Conservation (phyloP, 2,797 vertebrate species). For the Lateolabrax maculatus region DNA sequence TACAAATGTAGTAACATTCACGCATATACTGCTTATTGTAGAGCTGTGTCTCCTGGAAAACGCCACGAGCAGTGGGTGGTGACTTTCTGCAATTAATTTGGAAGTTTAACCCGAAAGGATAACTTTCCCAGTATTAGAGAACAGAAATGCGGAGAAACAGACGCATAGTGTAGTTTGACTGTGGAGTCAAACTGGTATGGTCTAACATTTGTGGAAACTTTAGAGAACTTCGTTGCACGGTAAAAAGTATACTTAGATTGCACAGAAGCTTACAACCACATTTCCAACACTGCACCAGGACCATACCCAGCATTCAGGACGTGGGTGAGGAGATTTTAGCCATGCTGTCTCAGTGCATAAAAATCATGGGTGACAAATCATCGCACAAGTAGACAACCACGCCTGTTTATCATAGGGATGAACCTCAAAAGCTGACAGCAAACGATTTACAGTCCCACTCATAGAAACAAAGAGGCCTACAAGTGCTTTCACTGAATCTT, state of each 20-base stretch:
- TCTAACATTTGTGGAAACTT: conserved; percentile 14
- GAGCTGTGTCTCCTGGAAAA: conserved; percentile 63
- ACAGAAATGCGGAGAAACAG: conserved; percentile 43
- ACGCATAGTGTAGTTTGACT: conserved; percentile 25
- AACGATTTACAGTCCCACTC: conserved; percentile 60
- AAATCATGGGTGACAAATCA: conserved; percentile 64
- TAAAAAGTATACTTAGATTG: conserved; percentile 22
- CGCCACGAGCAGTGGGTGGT: conserved; percentile 63
- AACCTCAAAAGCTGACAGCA: conserved; percentile 55
- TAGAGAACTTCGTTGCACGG: conserved; percentile 9
- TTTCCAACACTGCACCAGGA: conserved; percentile 30
- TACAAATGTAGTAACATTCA: conserved; percentile 32
- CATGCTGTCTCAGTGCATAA: conserved; percentile 43
- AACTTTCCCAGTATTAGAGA: conserved; percentile 52
- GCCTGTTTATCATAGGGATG: conserved; percentile 55
- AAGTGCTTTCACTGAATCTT: conserved; percentile 51
- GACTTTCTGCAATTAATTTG: conserved; percentile 70
- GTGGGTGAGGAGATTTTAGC: conserved; percentile 35
- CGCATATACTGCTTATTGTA: conserved; percentile 25
- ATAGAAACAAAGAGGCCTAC: conserved; percentile 49
- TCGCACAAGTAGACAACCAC: conserved; percentile 43
- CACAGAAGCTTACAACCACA: conserved; percentile 29
- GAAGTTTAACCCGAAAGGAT: conserved; percentile 64
- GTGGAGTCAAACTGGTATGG: conserved; percentile 17
- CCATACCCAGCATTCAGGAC: conserved; percentile 12